Evolutionary conservation across 1,140 invertebrate genomes (phyloP).

Genomic region (Grapholita molesta): DNA sequence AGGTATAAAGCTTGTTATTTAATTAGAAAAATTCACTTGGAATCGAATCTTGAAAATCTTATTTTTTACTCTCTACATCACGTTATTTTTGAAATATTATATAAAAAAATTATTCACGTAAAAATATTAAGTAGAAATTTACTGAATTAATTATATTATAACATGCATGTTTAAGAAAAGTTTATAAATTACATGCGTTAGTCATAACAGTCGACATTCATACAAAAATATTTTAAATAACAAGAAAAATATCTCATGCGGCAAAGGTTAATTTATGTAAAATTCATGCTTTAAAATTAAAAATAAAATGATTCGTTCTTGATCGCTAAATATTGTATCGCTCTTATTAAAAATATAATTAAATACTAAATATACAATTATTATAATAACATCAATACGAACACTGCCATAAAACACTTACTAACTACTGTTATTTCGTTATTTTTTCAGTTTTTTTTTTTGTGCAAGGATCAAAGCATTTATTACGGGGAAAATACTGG

Average conservation of each 20-base stretch:
- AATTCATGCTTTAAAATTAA: slow-evolving; percentile 29
- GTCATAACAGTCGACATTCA: background rate
- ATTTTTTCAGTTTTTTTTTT: background rate
- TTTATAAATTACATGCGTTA: background rate
- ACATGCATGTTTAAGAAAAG: background rate
- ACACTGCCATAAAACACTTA: slow-evolving; percentile 16
- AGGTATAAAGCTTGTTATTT: background rate
- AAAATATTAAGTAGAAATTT: background rate
- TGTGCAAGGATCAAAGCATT: background rate
- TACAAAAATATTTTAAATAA: background rate
- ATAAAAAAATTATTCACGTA: no score
- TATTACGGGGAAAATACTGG: background rate
- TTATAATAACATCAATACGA: background rate
- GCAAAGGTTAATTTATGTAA: background rate
- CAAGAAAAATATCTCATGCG: background rate
- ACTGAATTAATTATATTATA: background rate
- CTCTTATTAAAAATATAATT: slow-evolving; percentile 32
- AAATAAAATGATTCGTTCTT: slow-evolving; percentile 34
- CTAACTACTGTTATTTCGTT: slow-evolving; percentile 9
- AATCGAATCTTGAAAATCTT: background rate
- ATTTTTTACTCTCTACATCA: no score
- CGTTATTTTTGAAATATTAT: no score
- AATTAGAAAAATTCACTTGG: background rate
- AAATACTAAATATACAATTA: slow-evolving; percentile 30
- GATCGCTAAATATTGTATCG: slow-evolving; percentile 59